Conservation (phyloP, 2,797 vertebrate species). For the Amniataba percoides region DNA sequence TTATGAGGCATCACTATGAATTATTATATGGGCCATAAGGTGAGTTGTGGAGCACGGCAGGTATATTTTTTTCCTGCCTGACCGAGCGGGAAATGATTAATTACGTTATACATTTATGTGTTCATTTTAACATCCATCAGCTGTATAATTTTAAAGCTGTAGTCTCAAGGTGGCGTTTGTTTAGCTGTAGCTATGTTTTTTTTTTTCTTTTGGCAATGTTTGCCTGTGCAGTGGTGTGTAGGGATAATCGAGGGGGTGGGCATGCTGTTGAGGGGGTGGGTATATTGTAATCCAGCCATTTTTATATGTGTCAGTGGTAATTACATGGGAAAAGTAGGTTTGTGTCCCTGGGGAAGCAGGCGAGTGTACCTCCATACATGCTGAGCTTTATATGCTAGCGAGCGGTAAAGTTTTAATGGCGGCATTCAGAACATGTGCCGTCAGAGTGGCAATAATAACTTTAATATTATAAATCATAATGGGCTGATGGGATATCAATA, state of each 20-base stretch:
- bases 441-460: conserved; percentile 51
- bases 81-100: conserved; percentile 49
- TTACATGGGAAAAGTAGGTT: conserved; percentile 73
- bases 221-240: conserved; percentile 34
- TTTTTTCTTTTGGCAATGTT: conserved; percentile 30
- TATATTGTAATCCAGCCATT: conserved; percentile 71
- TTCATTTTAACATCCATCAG: conserved; percentile 55
- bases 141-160: conserved; percentile 43
- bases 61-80: conserved; percentile 55
- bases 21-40: conserved; percentile 70
- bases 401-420: conserved; percentile 46
- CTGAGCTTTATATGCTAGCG: conserved; percentile 14
- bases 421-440: conserved; percentile 46
- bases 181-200: conserved; percentile 8
- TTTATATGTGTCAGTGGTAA: conserved; percentile 75
- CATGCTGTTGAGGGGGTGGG: conserved; percentile 61
- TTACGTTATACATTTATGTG: conserved; percentile 30
- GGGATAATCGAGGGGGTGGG: conserved; percentile 69
- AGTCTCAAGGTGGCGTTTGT: conserved; percentile 3
- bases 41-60: conserved; percentile 64
- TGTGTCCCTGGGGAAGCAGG: conserved; percentile 48
- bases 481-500: conserved; percentile 47
- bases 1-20: conserved; percentile 72
- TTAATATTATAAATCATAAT: conserved; percentile 51
- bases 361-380: conserved; percentile 24